A percentile compares a stretch with the other conserved stretches of the same genome.
phyloP scores from a whole-genome alignment of 2,888 invertebrate genomes.

The Alsophila aescularia region DNA sequence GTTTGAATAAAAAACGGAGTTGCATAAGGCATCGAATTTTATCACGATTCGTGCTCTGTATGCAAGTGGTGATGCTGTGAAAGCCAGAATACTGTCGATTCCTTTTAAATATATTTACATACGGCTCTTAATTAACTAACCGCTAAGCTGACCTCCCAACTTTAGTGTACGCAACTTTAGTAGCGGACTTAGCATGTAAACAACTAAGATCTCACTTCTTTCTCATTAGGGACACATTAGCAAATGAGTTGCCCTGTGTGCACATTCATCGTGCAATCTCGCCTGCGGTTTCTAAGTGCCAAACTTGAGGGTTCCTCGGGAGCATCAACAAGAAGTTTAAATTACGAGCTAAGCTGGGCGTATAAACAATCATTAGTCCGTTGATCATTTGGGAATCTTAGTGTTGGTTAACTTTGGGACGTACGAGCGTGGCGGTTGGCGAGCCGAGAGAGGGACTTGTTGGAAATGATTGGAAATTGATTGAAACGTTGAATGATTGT shows the following conservation, averaged over 20 bases:
- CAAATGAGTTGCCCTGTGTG: slow-evolving; percentile 6
- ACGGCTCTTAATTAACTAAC: too few species aligned
- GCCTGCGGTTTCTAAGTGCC: slow-evolving; percentile 15
- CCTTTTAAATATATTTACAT: too few species aligned
- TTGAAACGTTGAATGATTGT: too few species aligned
- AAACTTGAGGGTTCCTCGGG: slow-evolving; percentile 15
- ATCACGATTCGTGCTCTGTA: too few species aligned
- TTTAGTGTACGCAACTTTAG: too few species aligned
- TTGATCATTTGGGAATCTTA: slow-evolving; percentile 22
- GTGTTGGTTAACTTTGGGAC: slow-evolving; percentile 2
- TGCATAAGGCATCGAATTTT: too few species aligned
- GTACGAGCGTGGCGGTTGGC: background rate
- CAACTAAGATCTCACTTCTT: background rate
- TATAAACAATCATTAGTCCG: slow-evolving; percentile 35
- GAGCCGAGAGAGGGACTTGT: background rate
- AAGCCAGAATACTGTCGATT: too few species aligned
- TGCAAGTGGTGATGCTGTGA: too few species aligned
- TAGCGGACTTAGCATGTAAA: too few species aligned
- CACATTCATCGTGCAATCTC: slow-evolving; percentile 12
- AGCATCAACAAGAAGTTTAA: slow-evolving; percentile 26
- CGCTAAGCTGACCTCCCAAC: too few species aligned
- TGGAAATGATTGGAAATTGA: too few species aligned
- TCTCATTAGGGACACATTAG: slow-evolving; percentile 16
- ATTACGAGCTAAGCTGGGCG: slow-evolving; percentile 25
- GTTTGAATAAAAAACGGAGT: too few species aligned